Percentiles rank a stretch among this genome's conserved stretches.
phyloP scores from a whole-genome alignment of 1,140 invertebrate genomes.

The Pararge aegeria region DNA sequence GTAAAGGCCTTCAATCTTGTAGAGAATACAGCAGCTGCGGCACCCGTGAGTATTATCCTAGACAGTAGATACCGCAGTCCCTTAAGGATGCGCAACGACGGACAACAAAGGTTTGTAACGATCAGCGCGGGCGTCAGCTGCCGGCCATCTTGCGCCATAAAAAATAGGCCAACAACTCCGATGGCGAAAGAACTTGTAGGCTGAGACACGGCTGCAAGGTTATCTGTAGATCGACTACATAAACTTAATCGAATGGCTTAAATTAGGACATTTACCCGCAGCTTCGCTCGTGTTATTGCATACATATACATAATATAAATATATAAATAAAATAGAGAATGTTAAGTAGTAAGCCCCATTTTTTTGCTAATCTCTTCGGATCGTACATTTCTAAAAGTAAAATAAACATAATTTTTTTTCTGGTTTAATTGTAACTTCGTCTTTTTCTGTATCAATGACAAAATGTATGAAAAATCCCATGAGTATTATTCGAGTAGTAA shows the following conservation, averaged over 20 bases:
- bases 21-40: slow-evolving; percentile 33
- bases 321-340: too few relatives aligned
- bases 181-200: slow-evolving; percentile 49
- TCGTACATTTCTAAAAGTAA: too few relatives aligned
- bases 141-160: slow-evolving; percentile 70
- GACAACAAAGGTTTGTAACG: slow-evolving; percentile 54
- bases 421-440: too few relatives aligned
- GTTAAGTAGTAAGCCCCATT: too few relatives aligned
- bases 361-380: too few relatives aligned
- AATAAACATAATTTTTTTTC: too few relatives aligned
- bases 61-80: slow-evolving; percentile 39
- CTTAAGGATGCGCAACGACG: slow-evolving; percentile 33
- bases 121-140: slow-evolving; percentile 63
- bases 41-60: slow-evolving; percentile 57
- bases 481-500: too few relatives aligned
- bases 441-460: too few relatives aligned
- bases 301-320: too few relatives aligned
- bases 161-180: slow-evolving; percentile 76
- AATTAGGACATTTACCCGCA: too few relatives aligned
- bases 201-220: not conserved
- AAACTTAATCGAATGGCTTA: not conserved
- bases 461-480: too few relatives aligned
- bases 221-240: not conserved
- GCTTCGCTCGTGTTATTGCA: too few relatives aligned
- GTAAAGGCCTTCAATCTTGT: slow-evolving; percentile 45